phyloP scores from a whole-genome alignment of 2,113 vertebrate genomes.

The Odocoileus hemionus region DNA sequence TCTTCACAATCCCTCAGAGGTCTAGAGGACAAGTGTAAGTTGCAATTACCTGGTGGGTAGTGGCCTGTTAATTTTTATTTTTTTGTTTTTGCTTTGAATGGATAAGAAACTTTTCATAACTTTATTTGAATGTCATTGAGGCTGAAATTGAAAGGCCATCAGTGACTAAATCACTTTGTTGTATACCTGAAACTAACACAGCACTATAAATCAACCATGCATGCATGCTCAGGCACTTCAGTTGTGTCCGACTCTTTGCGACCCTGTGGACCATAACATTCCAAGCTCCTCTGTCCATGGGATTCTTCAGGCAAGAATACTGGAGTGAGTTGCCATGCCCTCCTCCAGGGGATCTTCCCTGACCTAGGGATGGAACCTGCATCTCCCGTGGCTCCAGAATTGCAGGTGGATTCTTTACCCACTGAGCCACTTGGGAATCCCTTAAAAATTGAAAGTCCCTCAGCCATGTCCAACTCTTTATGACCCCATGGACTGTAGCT shows the following conservation, averaged over 20 bases:
- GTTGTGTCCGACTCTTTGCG: fast-evolving
- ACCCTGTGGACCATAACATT: not conserved
- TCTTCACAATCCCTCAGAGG: not conserved
- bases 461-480: not conserved
- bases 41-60: not conserved
- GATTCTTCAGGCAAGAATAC: not conserved
- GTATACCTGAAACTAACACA: not conserved
- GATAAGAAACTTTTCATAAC: not conserved
- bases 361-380: not conserved
- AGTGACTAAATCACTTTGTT: not conserved
- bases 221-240: not conserved
- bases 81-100: not conserved
- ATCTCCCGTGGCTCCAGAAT: not conserved
- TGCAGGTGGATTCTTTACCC: not conserved
- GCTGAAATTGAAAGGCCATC: not conserved
- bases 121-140: not conserved
- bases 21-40: not conserved
- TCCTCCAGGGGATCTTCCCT: not conserved
- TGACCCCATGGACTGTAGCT: not conserved
- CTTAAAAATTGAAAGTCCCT: not conserved
- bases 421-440: not conserved
- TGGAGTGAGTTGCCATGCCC: not conserved
- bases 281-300: not conserved
- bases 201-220: not conserved
- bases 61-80: not conserved